These are phyloP conservation scores for Psettodes erumei DNA, from an alignment of 2,113 vertebrate genomes.

Conservation along the genomic window DNA sequence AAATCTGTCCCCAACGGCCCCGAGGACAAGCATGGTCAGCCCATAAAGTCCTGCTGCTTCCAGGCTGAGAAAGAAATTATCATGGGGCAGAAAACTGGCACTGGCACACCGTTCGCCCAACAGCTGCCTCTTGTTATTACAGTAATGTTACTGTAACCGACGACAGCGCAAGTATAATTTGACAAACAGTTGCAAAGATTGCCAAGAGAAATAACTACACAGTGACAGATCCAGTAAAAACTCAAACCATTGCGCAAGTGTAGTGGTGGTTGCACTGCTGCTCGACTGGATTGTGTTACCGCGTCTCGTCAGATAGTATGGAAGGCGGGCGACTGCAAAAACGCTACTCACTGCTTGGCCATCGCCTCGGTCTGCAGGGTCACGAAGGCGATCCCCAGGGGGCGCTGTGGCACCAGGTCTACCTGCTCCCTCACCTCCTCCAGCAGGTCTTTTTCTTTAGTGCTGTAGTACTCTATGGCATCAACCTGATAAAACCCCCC, in stretches of 20 bases:
- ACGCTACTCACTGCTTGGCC: constrained; percentile 89
- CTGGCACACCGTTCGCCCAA: neutral
- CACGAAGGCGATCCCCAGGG: constrained; percentile 94
- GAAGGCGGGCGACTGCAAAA: too few species aligned
- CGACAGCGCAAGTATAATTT: neutral
- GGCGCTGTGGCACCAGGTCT: constrained; percentile 69
- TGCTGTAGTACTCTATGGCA: constrained; percentile 89
- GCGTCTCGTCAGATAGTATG: neutral
- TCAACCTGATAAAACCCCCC: constrained; percentile 85
- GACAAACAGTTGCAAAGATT: neutral
- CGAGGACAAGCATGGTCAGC: neutral
- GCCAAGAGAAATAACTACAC: neutral
- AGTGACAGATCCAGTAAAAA: neutral
- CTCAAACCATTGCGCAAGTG: neutral
- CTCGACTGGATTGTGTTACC: neutral
- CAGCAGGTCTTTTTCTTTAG: constrained; percentile 79
- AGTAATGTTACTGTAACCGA: neutral
- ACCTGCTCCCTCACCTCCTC: constrained; percentile 81
- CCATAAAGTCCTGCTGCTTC: neutral
- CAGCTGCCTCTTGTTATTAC: neutral
- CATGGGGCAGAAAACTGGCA: neutral
- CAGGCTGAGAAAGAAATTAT: neutral
- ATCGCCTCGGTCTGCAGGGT: constrained; percentile 91
- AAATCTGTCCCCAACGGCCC: neutral
- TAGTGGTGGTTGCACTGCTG: neutral